Conservation (phyloP, 2,113 vertebrate species). For the Phaethornis superciliosus region DNA sequence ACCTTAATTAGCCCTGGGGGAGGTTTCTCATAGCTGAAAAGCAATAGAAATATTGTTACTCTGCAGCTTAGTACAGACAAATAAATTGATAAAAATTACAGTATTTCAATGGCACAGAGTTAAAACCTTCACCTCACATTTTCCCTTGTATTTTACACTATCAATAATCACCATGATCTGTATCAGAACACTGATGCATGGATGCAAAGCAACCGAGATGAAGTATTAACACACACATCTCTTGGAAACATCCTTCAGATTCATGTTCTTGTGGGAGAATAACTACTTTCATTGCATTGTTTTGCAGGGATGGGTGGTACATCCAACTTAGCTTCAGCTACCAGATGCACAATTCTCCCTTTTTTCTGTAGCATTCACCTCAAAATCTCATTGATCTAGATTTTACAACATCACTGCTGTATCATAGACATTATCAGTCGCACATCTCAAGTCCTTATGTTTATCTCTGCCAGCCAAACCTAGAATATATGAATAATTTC, state of each 20-base stretch:
- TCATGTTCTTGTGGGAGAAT: background rate
- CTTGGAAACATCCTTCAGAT: background rate
- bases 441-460: background rate
- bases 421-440: background rate
- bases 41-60: slow-evolving; percentile 38
- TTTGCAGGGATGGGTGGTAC: background rate
- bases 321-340: background rate
- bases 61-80: background rate
- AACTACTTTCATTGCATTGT: background rate
- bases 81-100: background rate
- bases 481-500: background rate
- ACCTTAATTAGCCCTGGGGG: slow-evolving; percentile 94
- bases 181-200: accelerated
- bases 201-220: background rate
- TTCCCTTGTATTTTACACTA: background rate
- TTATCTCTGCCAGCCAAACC: background rate
- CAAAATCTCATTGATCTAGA: background rate
- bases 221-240: accelerated
- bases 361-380: background rate
- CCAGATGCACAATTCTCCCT: background rate
- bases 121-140: background rate
- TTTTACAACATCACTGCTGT: background rate
- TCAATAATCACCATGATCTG: background rate
- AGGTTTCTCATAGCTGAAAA: slow-evolving; percentile 89
- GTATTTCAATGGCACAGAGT: background rate